A percentile compares a stretch with the other conserved stretches of the same genome.
These are phyloP conservation scores for Synergus laeviventris DNA, from an alignment of 2,888 invertebrate genomes.

Conservation along the genomic window DNA sequence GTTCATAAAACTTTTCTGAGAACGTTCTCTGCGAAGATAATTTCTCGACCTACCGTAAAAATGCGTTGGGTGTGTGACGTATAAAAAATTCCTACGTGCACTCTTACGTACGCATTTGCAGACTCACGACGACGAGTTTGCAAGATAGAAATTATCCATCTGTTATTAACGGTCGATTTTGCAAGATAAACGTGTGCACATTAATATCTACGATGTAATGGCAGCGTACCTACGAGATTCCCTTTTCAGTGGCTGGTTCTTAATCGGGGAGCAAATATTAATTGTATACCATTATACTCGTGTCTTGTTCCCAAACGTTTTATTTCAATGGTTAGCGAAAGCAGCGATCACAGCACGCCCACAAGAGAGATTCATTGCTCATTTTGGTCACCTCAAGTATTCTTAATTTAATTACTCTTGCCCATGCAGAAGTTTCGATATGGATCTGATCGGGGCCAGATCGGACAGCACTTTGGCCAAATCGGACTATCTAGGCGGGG, in stretches of 20 bases:
- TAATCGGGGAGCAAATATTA: constrained; percentile 21
- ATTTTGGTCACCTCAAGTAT: background rate
- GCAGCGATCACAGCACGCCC: background rate
- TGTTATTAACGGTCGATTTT: constrained; percentile 36
- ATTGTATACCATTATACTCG: constrained; percentile 36
- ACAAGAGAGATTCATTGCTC: background rate
- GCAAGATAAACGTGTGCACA: constrained; percentile 37
- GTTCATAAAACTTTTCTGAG: constrained; percentile 29
- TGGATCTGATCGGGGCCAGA: too few species aligned
- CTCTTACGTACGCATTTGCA: background rate
- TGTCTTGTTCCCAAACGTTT: constrained; percentile 11
- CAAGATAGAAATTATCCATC: constrained; percentile 38
- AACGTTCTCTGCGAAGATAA: constrained; percentile 4
- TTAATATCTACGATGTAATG: constrained; percentile 27
- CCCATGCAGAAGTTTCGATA: too few species aligned
- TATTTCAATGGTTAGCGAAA: constrained; percentile 21
- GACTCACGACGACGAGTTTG: background rate
- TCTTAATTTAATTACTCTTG: background rate
- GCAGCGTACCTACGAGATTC: constrained; percentile 9
- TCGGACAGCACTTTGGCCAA: too few species aligned
- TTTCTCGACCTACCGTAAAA: constrained; percentile 12
- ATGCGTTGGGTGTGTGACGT: constrained; percentile 12
- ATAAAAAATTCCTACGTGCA: constrained; percentile 16
- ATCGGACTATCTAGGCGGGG: too few species aligned
- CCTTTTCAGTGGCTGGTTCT: constrained; percentile 26